phyloP scores from a whole-genome alignment of 2,113 vertebrate genomes.

The Dicerorhinus sumatrensis region DNA sequence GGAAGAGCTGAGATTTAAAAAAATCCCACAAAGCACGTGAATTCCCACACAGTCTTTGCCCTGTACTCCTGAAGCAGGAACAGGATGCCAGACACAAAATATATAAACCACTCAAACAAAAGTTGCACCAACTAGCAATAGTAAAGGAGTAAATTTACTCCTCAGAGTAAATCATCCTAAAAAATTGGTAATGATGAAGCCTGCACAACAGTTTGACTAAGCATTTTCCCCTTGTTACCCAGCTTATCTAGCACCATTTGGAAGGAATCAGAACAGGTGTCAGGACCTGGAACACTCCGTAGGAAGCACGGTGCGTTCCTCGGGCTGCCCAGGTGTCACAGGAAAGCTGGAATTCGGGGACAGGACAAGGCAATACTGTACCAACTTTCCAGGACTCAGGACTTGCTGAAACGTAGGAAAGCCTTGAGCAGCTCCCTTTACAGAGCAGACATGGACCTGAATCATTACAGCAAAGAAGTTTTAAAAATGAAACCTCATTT shows the following conservation, averaged over 20 bases:
- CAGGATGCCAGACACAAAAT: neutral
- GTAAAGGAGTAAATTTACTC: neutral
- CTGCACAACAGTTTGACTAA: neutral
- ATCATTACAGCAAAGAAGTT: neutral
- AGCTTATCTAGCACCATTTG: neutral
- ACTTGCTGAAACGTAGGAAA: neutral
- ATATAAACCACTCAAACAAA: neutral
- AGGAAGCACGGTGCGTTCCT: neutral
- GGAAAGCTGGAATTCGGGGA: neutral
- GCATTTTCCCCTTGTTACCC: neutral
- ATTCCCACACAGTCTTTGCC: neutral
- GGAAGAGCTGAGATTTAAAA: neutral
- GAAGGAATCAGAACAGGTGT: neutral
- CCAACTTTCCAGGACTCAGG: neutral
- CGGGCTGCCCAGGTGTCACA: accelerated
- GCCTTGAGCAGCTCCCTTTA: neutral
- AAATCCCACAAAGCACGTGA: neutral
- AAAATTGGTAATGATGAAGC: neutral
- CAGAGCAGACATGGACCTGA: accelerated
- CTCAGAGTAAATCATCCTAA: neutral
- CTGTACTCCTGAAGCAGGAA: neutral
- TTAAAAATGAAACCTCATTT: neutral
- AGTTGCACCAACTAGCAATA: neutral
- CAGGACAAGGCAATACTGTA: neutral
- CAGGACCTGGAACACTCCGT: accelerated